Conservation (phyloP, 2,888 invertebrate species). For the Aquatica leii region DNA sequence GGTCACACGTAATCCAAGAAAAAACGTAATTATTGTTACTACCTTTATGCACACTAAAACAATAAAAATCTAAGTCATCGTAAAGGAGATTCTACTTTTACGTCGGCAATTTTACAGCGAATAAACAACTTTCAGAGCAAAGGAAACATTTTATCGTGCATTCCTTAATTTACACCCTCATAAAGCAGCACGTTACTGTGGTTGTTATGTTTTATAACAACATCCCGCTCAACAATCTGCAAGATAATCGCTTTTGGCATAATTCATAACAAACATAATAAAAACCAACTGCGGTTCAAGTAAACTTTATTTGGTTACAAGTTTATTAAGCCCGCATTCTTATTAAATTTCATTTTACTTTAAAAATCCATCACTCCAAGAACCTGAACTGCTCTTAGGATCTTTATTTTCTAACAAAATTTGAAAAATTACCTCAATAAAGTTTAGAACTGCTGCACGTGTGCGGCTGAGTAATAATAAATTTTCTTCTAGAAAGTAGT, state of each 20-base stretch:
- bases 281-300: constrained; percentile 40
- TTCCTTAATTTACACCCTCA: constrained; percentile 41
- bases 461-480: constrained; percentile 35
- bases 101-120: constrained; percentile 35
- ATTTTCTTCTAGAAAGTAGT: constrained; percentile 29
- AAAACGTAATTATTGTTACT: too few relatives aligned
- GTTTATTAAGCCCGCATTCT: constrained; percentile 37
- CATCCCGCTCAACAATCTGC: constrained; percentile 40
- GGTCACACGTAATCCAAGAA: too few relatives aligned
- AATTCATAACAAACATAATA: constrained; percentile 46
- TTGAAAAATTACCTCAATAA: constrained; percentile 37
- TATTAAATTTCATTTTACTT: constrained; percentile 31
- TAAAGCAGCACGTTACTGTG: constrained; percentile 40
- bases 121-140: constrained; percentile 37
- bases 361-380: constrained; percentile 23
- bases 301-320: constrained; percentile 35
- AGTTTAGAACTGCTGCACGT: constrained; percentile 33
- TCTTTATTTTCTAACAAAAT: constrained; percentile 30
- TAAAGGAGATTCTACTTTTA: constrained; percentile 32
- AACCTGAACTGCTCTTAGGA: constrained; percentile 19
- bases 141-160: constrained; percentile 38
- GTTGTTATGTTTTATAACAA: constrained; percentile 41
- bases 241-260: constrained; percentile 44
- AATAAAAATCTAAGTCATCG: constrained; percentile 33
- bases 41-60: constrained; percentile 25